phyloP scores from a whole-genome alignment of 2,888 invertebrate genomes.

The Caenorhabditis auriculariae region DNA sequence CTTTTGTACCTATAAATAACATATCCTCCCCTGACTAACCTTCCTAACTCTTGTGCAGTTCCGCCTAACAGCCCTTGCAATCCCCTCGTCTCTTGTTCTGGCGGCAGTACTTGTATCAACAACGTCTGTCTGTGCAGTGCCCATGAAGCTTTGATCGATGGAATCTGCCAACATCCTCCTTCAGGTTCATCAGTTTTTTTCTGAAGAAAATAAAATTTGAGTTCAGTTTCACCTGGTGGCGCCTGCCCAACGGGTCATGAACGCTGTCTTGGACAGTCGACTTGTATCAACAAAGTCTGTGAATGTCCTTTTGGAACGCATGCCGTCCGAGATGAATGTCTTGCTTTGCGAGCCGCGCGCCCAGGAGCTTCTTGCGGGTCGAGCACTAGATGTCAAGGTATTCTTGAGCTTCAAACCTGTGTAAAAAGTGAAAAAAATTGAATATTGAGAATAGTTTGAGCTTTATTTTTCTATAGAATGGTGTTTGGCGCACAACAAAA shows the following conservation, averaged over 20 bases:
- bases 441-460: too few relatives aligned
- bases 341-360: slow-evolving; percentile 14
- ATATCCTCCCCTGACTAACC: neutral
- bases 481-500: too few relatives aligned
- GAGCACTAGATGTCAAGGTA: slow-evolving; percentile 21
- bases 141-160: slow-evolving; percentile 41
- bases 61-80: slow-evolving; percentile 54
- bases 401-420: too few relatives aligned
- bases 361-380: slow-evolving; percentile 31
- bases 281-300: slow-evolving; percentile 40
- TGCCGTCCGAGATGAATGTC: slow-evolving; percentile 32
- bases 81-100: slow-evolving; percentile 27
- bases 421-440: too few relatives aligned
- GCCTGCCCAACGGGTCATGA: slow-evolving; percentile 52
- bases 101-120: slow-evolving; percentile 29
- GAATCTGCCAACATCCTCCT: slow-evolving; percentile 48
- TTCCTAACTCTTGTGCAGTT: too few relatives aligned
- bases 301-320: slow-evolving; percentile 44
- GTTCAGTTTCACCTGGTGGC: slow-evolving; percentile 48
- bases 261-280: slow-evolving; percentile 51
- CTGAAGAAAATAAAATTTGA: neutral
- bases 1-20: too few relatives aligned
- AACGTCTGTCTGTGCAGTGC: slow-evolving; percentile 45
- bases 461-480: too few relatives aligned
- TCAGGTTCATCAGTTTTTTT: slow-evolving; percentile 29